Base-by-base conservation (phyloP, 2,888 invertebrate species). In the Agriopis leucophaearia region DNA sequence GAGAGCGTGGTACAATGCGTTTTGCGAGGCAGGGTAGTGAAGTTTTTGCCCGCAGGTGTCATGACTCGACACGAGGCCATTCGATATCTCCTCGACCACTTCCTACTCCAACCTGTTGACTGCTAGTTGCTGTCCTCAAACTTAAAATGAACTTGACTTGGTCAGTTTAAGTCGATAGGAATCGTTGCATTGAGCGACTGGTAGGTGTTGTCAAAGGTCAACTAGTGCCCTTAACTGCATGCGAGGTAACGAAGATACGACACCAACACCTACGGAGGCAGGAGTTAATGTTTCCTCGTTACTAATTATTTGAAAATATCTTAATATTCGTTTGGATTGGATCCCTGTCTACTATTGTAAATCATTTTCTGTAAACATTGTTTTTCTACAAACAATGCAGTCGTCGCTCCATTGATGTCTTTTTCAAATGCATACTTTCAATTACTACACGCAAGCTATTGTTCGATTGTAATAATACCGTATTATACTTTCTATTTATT, bases 21-120 rank as follows among this genome's bases (percentile, higher is more conserved):
- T 84, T 83, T 82, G 73, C 68, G 80, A 78, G 79, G 68, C 80
- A 66, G 74, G 72, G 74, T 74, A 72, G 71, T 74, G 73, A 75
- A 73, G 80, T 88, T 88, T 87, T 88, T 86, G 81, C 80, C 38
- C 69, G 73, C 80, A 71, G 76, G 77, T 75, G 69, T 69, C 63
- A 52, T 66, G 63, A 15, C 70, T 69, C 74, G 71, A 61, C 70
- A 71, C 78, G 82, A 84, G 83, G 86, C 77, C 83, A 74, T 61
- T 54, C 70, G 72, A 78, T 76, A 81, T 78, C 78, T 75, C 70
- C 78, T 75, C 70, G 55, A 67, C 70, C 72, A 85, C 86, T 88
- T 88, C 87, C 86, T 82, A 76, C 71, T 78, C 65, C 71, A 59
- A 40, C 58, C 60, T 59, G 57, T 15, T 12, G 58, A 47, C 48